Percentiles rank a stretch among this genome's conserved stretches.
phyloP scores from a whole-genome alignment of 2,113 vertebrate species.

The Sarotherodon lohbergeri region DNA sequence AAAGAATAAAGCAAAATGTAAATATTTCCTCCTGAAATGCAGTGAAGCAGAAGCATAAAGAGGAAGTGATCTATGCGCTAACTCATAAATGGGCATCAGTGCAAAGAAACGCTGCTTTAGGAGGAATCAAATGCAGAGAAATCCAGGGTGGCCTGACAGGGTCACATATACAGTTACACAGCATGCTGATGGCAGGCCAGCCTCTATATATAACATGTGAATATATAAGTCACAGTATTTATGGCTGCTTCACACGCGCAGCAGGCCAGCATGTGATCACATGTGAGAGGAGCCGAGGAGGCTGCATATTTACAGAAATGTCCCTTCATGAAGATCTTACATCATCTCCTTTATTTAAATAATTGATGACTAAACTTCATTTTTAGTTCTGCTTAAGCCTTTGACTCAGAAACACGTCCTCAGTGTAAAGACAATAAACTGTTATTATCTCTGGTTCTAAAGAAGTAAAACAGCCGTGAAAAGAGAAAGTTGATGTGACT shows the following conservation, averaged over 20 bases:
- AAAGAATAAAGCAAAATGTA: background rate
- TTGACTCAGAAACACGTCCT: background rate
- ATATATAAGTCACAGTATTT: background rate
- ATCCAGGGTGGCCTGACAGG: background rate
- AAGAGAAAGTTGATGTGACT: background rate
- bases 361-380: background rate
- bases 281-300: background rate
- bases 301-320: background rate
- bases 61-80: background rate
- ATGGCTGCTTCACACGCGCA: background rate
- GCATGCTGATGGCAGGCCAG: background rate
- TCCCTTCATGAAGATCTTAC: too few species aligned
- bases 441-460: background rate
- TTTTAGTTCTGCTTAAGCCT: background rate
- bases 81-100: background rate
- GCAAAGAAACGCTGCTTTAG: background rate
- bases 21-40: background rate
- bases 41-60: fast-evolving
- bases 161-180: background rate
- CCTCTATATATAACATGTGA: conserved; percentile 8
- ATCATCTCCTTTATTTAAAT: background rate
- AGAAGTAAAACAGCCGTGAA: background rate
- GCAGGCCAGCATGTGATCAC: background rate
- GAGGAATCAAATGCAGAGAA: background rate
- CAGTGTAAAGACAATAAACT: background rate